A percentile compares a stretch with the other conserved stretches of the same genome.
phyloP scores from a whole-genome alignment of 2,113 vertebrate genomes.

The Alectura lathami region DNA sequence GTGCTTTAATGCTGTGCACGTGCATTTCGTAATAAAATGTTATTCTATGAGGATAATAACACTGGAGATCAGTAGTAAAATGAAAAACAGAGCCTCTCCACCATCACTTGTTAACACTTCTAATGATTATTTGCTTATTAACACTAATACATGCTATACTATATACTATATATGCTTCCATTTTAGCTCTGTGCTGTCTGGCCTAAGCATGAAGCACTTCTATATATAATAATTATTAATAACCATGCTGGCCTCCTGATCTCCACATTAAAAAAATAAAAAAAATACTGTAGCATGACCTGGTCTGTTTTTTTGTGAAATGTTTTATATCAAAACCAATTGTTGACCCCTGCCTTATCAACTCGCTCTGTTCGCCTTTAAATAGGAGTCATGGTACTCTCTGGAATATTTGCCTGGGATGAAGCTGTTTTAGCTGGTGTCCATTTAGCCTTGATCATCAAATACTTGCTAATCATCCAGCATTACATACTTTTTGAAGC shows the following conservation, averaged over 20 bases:
- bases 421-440: background rate
- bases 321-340: background rate
- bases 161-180: constrained; percentile 18
- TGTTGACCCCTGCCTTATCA: background rate
- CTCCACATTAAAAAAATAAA: background rate
- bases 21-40: constrained; percentile 47
- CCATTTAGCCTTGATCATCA: background rate
- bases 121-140: constrained; percentile 56
- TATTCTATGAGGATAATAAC: constrained; percentile 43
- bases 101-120: constrained; percentile 55
- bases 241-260: background rate
- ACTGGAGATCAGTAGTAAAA: constrained; percentile 48
- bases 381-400: background rate
- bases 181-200: background rate
- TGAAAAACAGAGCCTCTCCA: constrained; percentile 36
- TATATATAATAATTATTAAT: background rate
- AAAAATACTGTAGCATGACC: constrained; percentile 13
- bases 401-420: background rate
- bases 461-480: background rate
- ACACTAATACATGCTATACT: constrained; percentile 31
- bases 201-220: background rate
- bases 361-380: constrained; percentile 25
- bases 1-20: constrained; percentile 4
- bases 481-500: background rate
- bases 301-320: background rate